Base-by-base conservation (phyloP, 2,113 vertebrate species). In the Chaetura pelagica region DNA sequence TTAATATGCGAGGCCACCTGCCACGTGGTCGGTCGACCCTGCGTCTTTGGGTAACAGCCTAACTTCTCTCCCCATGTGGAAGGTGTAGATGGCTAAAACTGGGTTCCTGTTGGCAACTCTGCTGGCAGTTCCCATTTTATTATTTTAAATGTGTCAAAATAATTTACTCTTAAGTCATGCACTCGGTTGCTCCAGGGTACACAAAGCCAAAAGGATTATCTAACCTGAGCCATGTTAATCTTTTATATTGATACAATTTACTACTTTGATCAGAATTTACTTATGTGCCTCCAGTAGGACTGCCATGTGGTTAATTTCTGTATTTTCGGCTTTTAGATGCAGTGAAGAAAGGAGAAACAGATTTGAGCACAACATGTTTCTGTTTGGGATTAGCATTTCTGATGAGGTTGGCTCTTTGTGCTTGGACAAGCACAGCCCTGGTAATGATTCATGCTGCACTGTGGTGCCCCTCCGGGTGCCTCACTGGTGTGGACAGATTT, bases 1-100 rank as follows among this genome's bases (percentile, higher is more conserved):
- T 95, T 96, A 63, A 94, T 94, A 93, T 90, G 89, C 21, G 32
- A 49, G 96, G 91, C 97, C 97, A 98, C 96, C 97, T 98, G 97
- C 96, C 95, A 94, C 95, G 59, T 35, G 94, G 94, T 77, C 90
- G 55, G 94, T 77, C 90, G 55, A 89, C 63, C 67, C 32, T 89
- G 74, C 83, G 57, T 88, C 89, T 79, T 49, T 17, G 93, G 48
- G 87, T 51, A 61, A 49, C 78, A 68, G 78, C 46, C 38, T 34
- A 30, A 90, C 69, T 84, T 86, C 79, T 77, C 79, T 52, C 46
- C 59, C 54, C 84, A 42, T 15, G 4, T 64, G 24, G 59, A 80
- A 90, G 58, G 72, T 75, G 29, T 57, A 38, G 24, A 21, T 76
- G 40, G 44, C 61, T 88, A 49, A 66, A 64, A 42, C 26, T 7